phyloP scores from a whole-genome alignment of 1,140 invertebrate genomes.

The Drosophila kohkoa region DNA sequence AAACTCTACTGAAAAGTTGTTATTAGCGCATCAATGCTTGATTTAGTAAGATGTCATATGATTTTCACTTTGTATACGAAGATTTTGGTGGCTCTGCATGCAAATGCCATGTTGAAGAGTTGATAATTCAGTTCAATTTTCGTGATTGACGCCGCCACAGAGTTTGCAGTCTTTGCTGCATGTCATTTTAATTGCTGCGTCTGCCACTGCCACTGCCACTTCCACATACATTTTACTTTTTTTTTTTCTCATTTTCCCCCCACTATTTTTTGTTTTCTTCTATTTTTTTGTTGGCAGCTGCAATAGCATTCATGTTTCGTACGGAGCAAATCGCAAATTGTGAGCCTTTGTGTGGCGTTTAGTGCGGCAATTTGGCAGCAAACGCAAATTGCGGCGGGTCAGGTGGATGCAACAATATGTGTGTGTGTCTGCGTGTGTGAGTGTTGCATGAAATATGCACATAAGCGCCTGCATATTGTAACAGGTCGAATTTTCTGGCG shows the following conservation, averaged over 20 bases:
- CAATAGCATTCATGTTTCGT: slow-evolving; percentile 21
- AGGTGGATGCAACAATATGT: slow-evolving; percentile 3
- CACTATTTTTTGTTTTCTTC: slow-evolving; percentile 1
- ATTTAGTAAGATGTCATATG: too few relatives aligned
- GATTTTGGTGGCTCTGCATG: not conserved
- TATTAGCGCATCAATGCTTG: too few relatives aligned
- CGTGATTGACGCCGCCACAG: slow-evolving; percentile 23
- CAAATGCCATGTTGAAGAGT: not conserved
- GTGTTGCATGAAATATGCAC: slow-evolving; percentile 38
- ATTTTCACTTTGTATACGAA: not conserved
- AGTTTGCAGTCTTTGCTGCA: slow-evolving; percentile 16
- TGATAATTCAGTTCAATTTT: slow-evolving; percentile 11
- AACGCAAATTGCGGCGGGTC: slow-evolving; percentile 45
- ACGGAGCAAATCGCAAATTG: slow-evolving; percentile 21
- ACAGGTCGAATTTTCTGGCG: slow-evolving; percentile 27
- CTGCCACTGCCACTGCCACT: slow-evolving; percentile 4
- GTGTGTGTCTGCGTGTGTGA: not conserved
- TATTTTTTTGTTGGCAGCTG: slow-evolving; percentile 19
- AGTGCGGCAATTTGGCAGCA: slow-evolving; percentile 41
- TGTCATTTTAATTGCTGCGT: slow-evolving; percentile 42
- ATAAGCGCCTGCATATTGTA: slow-evolving; percentile 47
- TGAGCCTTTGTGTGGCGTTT: slow-evolving; percentile 44
- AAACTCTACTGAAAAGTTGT: too few relatives aligned
- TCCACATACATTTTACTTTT: not conserved
- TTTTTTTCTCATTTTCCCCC: not conserved